Evolutionary conservation across 1,140 invertebrate genomes (phyloP).

Genomic region (Samia ricini): DNA sequence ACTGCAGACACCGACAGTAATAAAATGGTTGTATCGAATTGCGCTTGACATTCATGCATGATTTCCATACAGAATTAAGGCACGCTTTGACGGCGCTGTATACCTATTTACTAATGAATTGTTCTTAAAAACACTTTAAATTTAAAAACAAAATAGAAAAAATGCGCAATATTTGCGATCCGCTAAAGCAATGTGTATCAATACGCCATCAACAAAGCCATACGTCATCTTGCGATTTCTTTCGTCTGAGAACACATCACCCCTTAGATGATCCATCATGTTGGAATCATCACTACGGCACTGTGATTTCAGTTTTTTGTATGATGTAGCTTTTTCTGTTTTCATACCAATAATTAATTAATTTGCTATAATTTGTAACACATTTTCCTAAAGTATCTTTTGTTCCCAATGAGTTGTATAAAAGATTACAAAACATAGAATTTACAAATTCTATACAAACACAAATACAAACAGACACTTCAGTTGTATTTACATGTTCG

Average conservation of each 20-base stretch:
- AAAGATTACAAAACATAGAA: not conserved
- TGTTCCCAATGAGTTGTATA: not conserved
- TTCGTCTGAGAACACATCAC: not conserved
- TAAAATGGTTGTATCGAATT: too few relatives aligned
- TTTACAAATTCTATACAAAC: not conserved
- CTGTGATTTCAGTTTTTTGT: not conserved
- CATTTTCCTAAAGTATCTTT: not conserved
- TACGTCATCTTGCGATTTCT: slow-evolving; percentile 9
- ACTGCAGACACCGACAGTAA: too few relatives aligned
- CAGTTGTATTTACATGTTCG: too few relatives aligned
- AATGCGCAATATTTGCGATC: not conserved
- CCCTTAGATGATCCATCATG: slow-evolving; percentile 5
- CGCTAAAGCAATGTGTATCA: not conserved
- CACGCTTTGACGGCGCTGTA: too few relatives aligned
- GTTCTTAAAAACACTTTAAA: too few relatives aligned
- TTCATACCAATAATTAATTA: not conserved
- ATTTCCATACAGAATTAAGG: too few relatives aligned
- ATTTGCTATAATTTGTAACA: not conserved
- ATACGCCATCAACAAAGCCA: slow-evolving; percentile 3
- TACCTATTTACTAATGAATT: too few relatives aligned
- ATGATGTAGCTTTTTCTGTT: not conserved
- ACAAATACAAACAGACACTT: too few relatives aligned
- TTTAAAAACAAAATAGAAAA: not conserved
- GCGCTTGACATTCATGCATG: too few relatives aligned
- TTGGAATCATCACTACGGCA: not conserved